Evolutionary conservation across 2,113 vertebrate species (phyloP).

Genomic region (Equus quagga): DNA sequence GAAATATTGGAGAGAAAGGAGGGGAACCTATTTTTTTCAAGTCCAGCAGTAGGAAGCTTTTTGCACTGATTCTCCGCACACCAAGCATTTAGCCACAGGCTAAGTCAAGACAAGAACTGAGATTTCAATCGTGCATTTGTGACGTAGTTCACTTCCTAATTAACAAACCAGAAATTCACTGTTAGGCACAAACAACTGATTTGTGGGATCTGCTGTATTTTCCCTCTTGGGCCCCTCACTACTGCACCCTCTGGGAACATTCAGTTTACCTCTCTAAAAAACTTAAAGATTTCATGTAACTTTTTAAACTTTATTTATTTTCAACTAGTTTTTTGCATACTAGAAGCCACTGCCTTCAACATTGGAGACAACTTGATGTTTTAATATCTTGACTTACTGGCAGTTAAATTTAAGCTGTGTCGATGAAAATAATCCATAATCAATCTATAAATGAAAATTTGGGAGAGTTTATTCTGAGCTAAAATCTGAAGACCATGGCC

Average conservation of each 20-base stretch:
- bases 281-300: neutral
- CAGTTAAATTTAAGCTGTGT: neutral
- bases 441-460: too few relatives aligned
- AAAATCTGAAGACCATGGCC: too few relatives aligned
- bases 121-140: neutral
- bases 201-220: neutral
- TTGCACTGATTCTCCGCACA: neutral
- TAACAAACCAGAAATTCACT: neutral
- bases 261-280: neutral
- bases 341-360: neutral
- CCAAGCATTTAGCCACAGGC: neutral
- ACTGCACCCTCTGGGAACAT: neutral
- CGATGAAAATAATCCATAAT: too few relatives aligned
- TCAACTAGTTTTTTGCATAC: neutral
- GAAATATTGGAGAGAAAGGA: neutral
- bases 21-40: neutral
- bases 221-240: neutral
- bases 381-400: neutral
- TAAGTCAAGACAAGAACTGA: neutral
- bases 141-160: neutral
- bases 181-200: neutral
- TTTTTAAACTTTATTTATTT: neutral
- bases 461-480: too few relatives aligned
- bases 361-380: neutral
- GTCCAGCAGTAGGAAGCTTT: neutral